Base-by-base conservation (phyloP, 2,888 invertebrate genomes). In the Polylopha cassiicola region DNA sequence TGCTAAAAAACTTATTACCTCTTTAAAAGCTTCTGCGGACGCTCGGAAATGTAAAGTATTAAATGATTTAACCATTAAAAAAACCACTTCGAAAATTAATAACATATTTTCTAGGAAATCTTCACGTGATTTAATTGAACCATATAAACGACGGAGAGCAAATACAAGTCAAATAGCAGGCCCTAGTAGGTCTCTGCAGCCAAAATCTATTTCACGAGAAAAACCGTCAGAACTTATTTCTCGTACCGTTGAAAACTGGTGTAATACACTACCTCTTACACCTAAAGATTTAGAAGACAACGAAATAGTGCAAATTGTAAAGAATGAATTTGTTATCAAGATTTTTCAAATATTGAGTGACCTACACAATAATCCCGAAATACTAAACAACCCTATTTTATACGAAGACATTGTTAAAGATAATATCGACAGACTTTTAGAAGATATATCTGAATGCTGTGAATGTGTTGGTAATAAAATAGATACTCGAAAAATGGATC, bases 271-370 rank as follows among this genome's bases (percentile, higher is more conserved):
- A 24, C 73, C 70, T 3, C 28, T 77, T 1, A 31, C 47, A 13
- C 47, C 46, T 3, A 44, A 46, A 5, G 55, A 53, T 13, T 28
- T 49, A 16, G 43, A 57, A 39, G 65, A 65, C 15, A 33, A 42
- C 46, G 46, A 47, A 20, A 48, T 46, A 8, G 44, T 39, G 1
- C 52, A 54, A 39, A 38, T 38, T 1, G 46, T 66, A 3, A 66
- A 51, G 55, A 65, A 69, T 14, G 52, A 63, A 10, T 27, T 73
- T 28, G 51, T 50, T 4, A 64, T 61, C 5, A 68, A 62, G 62
- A 61, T 78, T n/a, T 53, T 73, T 2, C 64, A 65, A 10, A 71
- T 71, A 57, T 58, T 77, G 15, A 67, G 61, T 37, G 71, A 76
- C 55, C 47, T 78, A 0, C 71, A 75, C 34, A 52, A 58, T 46